These are phyloP conservation scores for Mythimna lalbum DNA, from an alignment of 2,888 invertebrate genomes.

Conservation along the genomic window DNA sequence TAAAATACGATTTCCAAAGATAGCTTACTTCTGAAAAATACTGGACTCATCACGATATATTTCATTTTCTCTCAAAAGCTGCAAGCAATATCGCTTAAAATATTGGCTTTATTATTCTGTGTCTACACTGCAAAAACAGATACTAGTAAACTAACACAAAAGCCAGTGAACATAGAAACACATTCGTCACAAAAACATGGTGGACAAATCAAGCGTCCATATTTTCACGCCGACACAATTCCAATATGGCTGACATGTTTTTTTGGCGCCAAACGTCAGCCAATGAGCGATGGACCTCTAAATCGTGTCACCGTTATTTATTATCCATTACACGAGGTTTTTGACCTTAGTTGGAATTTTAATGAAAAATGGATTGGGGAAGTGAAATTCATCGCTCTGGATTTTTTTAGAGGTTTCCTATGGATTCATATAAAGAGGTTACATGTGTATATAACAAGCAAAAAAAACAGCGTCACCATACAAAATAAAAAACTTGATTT, in stretches of 20 bases:
- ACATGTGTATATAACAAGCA: too few relatives aligned
- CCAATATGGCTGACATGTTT: conserved; percentile 43
- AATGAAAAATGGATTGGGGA: conserved; percentile 38
- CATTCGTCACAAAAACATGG: conserved; percentile 16
- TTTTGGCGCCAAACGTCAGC: conserved; percentile 25
- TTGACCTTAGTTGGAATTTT: conserved; percentile 31
- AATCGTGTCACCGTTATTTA: conserved; percentile 56
- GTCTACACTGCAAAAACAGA: background rate
- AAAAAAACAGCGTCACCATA: too few relatives aligned
- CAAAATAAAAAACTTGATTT: too few relatives aligned
- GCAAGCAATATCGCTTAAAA: too few relatives aligned
- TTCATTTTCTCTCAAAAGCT: too few relatives aligned
- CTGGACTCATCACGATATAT: too few relatives aligned
- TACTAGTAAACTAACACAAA: background rate
- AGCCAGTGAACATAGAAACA: conserved; percentile 3
- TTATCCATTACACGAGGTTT: conserved; percentile 46
- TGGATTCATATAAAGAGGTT: background rate
- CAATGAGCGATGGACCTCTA: conserved; percentile 48
- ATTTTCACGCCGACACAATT: conserved; percentile 35
- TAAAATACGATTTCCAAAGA: too few relatives aligned
- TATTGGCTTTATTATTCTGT: too few relatives aligned
- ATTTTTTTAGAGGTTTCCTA: background rate
- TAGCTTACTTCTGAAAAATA: too few relatives aligned
- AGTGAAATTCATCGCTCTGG: conserved; percentile 33
- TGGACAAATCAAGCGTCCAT: conserved; percentile 28